Evolutionary conservation across 2,888 invertebrate species (phyloP).

Genomic region (Drosophila fungiperda): DNA sequence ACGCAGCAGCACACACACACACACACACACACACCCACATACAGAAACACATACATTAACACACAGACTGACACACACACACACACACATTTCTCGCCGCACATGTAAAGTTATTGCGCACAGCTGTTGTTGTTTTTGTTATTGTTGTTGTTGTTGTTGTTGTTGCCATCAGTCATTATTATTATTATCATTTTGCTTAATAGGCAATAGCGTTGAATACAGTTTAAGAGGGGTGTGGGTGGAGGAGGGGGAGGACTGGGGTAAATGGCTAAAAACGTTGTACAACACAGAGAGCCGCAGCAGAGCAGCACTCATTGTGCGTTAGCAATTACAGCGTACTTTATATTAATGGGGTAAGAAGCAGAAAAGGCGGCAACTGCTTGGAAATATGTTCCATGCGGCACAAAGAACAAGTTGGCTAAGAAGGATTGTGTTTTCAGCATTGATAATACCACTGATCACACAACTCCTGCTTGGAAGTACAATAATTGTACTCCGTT

Average conservation of each 20-base stretch:
- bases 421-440: neutral
- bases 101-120: slow-evolving; percentile 62
- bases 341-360: slow-evolving; percentile 65
- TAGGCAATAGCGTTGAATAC: slow-evolving; percentile 50
- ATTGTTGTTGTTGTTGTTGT: slow-evolving; percentile 53
- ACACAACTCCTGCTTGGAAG: neutral
- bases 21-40: neutral
- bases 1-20: slow-evolving; percentile 26
- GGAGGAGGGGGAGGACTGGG: neutral
- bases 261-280: neutral
- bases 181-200: slow-evolving; percentile 77
- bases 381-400: neutral
- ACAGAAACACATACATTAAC: slow-evolving; percentile 1
- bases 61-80: neutral
- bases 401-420: neutral
- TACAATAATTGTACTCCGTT: neutral
- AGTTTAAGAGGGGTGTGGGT: neutral
- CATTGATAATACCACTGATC: neutral
- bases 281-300: slow-evolving; percentile 1
- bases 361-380: slow-evolving; percentile 7
- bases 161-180: slow-evolving; percentile 71
- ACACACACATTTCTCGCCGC: slow-evolving; percentile 9
- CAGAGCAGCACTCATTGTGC: slow-evolving; percentile 43
- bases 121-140: slow-evolving; percentile 67
- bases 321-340: slow-evolving; percentile 67